phyloP scores from a whole-genome alignment of 2,113 vertebrate species.

The Murina feae region DNA sequence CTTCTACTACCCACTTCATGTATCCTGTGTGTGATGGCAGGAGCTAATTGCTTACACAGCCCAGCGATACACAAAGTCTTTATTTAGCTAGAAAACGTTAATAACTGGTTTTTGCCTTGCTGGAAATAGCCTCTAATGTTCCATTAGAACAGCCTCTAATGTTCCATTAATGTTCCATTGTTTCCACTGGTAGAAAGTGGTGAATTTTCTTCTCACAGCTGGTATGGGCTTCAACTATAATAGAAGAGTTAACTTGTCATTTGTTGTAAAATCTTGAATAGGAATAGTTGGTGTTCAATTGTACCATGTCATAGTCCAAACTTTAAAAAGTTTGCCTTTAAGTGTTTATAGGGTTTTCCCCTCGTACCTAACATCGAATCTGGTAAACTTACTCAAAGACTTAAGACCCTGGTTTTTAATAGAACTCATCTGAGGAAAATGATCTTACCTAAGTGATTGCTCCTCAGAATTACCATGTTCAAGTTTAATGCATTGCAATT shows the following conservation, averaged over 20 bases:
- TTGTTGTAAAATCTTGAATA: slow-evolving; percentile 8
- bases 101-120: slow-evolving; percentile 58
- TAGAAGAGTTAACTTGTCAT: slow-evolving; percentile 36
- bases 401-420: neutral
- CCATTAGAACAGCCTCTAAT: slow-evolving; percentile 68
- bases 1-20: neutral
- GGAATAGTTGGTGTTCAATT: neutral
- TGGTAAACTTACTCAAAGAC: neutral
- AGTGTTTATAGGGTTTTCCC: neutral
- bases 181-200: neutral
- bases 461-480: neutral
- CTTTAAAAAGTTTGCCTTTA: neutral
- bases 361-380: neutral
- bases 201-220: slow-evolving; percentile 53
- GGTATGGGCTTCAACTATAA: slow-evolving; percentile 27
- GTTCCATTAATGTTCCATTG: too few species aligned
- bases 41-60: slow-evolving; percentile 49
- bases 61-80: slow-evolving; percentile 3
- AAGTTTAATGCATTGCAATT: neutral
- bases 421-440: neutral
- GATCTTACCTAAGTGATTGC: neutral
- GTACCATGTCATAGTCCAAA: neutral
- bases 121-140: slow-evolving; percentile 68
- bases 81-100: slow-evolving; percentile 60
- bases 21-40: neutral